Conservation (phyloP, 2,888 invertebrate species). For the Erpobdella octoculata region DNA sequence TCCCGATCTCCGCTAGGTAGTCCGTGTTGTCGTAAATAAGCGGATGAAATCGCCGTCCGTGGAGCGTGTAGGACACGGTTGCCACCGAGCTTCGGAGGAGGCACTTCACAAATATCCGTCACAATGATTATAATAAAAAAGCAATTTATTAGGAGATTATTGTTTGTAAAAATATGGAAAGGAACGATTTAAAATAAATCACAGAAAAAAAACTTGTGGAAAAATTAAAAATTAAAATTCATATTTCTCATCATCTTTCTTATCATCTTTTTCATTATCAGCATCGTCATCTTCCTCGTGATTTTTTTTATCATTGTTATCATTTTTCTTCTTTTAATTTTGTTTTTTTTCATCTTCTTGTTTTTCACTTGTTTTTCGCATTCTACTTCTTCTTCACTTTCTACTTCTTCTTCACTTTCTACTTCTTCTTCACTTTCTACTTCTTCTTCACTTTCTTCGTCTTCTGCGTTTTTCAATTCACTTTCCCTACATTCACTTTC, state of each 20-base stretch:
- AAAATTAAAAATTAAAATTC: not conserved
- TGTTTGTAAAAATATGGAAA: not conserved
- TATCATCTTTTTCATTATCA: not conserved
- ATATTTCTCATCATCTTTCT: constrained; percentile 53
- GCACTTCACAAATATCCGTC: not conserved
- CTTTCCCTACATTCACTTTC: not conserved
- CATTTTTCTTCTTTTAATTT: constrained; percentile 22
- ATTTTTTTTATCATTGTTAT: constrained; percentile 36
- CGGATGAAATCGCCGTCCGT: no score
- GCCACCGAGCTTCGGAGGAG: no score
- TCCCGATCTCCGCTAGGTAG: no score
- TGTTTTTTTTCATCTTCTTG: constrained; percentile 27
- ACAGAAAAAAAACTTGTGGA: not conserved
- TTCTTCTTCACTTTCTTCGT: not conserved
- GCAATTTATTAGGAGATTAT: not conserved
- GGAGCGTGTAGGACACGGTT: no score
- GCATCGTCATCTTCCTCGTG: constrained; percentile 17
- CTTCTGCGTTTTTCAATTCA: not conserved
- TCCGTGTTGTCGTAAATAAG: no score
- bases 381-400: not conserved
- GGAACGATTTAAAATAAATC: not conserved
- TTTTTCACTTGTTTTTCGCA: constrained; percentile 9
- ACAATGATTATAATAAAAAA: not conserved
- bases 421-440: not conserved
- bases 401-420: not conserved